Evolutionary conservation across 92 coral and sea anemone species (phyloP).

Genomic region (Ricordea florida): DNA sequence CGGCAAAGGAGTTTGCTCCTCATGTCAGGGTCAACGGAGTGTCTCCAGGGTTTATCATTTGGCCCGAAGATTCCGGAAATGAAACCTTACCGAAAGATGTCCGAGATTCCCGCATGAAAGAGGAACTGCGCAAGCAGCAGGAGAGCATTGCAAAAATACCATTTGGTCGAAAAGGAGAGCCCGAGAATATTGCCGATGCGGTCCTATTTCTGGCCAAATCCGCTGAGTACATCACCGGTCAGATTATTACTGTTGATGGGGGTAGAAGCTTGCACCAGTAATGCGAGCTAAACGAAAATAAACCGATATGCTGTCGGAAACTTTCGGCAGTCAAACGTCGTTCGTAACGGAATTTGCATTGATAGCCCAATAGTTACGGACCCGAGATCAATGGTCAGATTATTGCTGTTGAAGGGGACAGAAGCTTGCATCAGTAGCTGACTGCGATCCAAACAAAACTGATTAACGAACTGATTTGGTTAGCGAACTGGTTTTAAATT

Average conservation of each 20-base stretch:
- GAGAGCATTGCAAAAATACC: slow-evolving; percentile 46
- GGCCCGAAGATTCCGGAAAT: slow-evolving; percentile 20
- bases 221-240: slow-evolving; percentile 26
- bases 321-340: background rate
- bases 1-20: slow-evolving; percentile 73
- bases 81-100: background rate
- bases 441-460: no score
- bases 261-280: slow-evolving; percentile 43
- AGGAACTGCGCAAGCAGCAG: background rate
- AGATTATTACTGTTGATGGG: slow-evolving; percentile 33
- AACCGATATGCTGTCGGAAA: no score
- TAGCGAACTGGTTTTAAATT: no score
- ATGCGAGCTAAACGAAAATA: background rate
- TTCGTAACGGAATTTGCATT: background rate
- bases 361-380: background rate
- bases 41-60: slow-evolving; percentile 64
- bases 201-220: slow-evolving; percentile 33
- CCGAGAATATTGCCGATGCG: slow-evolving; percentile 28
- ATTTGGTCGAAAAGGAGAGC: slow-evolving; percentile 41
- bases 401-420: no score
- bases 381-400: no score
- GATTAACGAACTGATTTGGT: no score
- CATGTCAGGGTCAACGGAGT: slow-evolving; percentile 68
- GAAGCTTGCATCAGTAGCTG: no score
- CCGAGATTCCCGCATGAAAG: background rate